Evolutionary conservation across 2,113 vertebrate species (phyloP).

Genomic region (Ascaphus truei): DNA sequence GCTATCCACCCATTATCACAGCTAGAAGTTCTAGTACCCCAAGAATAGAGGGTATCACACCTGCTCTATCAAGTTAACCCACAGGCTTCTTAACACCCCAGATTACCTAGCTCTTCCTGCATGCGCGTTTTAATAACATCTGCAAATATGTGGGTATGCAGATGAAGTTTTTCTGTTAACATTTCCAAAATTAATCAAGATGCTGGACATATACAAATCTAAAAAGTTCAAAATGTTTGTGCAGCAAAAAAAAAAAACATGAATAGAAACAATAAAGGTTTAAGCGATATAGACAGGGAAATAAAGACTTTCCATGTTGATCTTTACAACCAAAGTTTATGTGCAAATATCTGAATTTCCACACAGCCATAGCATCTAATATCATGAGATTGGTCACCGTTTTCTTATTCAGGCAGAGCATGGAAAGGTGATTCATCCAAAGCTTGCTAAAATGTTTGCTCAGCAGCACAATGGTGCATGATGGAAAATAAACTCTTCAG

Average conservation of each 20-base stretch:
- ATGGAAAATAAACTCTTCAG: slow-evolving; percentile 82
- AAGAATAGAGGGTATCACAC: too few species aligned
- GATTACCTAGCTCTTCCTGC: too few species aligned
- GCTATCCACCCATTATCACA: too few species aligned
- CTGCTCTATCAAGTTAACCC: too few species aligned
- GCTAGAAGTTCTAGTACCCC: too few species aligned
- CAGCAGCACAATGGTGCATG: slow-evolving; percentile 79
- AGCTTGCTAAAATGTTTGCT: slow-evolving; percentile 96
- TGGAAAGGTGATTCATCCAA: slow-evolving; percentile 83
- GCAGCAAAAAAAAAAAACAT: background rate
- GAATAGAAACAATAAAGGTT: background rate
- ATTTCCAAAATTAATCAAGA: background rate
- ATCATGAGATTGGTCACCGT: slow-evolving; percentile 65
- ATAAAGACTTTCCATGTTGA: background rate
- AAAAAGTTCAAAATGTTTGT: background rate
- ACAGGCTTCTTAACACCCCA: too few species aligned
- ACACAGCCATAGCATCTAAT: slow-evolving; percentile 62
- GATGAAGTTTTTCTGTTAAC: background rate
- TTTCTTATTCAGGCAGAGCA: slow-evolving; percentile 67
- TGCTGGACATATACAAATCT: background rate
- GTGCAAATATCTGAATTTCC: slow-evolving; percentile 56
- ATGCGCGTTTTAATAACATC: too few species aligned
- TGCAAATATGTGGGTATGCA: too few species aligned
- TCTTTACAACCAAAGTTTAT: slow-evolving; percentile 44
- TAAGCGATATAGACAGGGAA: background rate